These are phyloP conservation scores for Gymnocypris eckloni DNA, from an alignment of 2,797 vertebrate species.

Conservation along the genomic window DNA sequence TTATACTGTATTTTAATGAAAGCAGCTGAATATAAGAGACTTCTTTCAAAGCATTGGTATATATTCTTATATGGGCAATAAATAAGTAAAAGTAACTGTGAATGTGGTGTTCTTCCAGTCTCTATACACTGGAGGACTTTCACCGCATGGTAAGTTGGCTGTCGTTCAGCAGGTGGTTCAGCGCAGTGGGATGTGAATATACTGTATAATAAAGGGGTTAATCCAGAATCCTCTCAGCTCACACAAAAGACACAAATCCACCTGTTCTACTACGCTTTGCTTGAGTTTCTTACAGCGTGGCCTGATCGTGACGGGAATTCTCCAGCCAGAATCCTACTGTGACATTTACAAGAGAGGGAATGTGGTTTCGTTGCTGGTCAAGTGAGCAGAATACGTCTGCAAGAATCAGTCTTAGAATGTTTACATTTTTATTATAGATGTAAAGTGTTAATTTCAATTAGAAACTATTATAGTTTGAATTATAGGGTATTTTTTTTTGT, in stretches of 20 bases:
- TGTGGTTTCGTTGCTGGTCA: background rate
- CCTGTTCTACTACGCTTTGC: constrained; percentile 18
- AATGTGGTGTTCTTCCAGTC: background rate
- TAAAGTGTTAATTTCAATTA: background rate
- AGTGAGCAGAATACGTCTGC: constrained; percentile 2
- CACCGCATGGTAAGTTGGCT: constrained; percentile 16
- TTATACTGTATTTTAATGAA: background rate
- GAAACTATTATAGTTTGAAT: background rate
- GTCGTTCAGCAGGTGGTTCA: constrained; percentile 35
- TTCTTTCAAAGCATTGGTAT: background rate
- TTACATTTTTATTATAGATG: background rate
- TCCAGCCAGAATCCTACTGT: background rate
- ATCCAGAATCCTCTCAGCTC: constrained; percentile 33
- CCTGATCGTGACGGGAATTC: constrained; percentile 1
- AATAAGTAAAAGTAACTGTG: no score
- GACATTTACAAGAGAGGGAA: constrained; percentile 8
- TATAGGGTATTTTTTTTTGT: background rate
- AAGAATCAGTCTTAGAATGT: background rate
- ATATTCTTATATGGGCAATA: background rate
- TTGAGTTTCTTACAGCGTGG: background rate
- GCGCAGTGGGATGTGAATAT: constrained; percentile 47
- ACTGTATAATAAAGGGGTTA: constrained; percentile 51
- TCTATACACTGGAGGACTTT: constrained; percentile 34
- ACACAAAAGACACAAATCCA: constrained; percentile 32
- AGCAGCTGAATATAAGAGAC: background rate